Evolutionary conservation across 2,113 vertebrate genomes (phyloP).

Genomic region (Sclerurus mexicanus): DNA sequence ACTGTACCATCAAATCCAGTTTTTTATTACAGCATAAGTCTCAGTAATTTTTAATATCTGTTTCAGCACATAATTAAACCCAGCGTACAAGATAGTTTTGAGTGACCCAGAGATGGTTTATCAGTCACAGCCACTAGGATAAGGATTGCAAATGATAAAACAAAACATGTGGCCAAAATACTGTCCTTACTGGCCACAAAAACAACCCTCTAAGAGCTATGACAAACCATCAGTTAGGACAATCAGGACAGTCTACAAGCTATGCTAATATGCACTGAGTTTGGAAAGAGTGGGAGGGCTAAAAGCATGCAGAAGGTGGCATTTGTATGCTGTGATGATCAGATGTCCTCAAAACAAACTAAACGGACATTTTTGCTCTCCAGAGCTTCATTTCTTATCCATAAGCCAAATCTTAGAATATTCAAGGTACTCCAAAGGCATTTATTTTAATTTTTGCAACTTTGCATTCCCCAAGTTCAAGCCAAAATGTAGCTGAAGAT

Average conservation of each 20-base stretch:
- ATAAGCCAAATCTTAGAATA: not conserved
- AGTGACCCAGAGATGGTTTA: not conserved
- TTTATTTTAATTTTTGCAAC: not conserved
- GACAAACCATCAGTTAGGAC: not conserved
- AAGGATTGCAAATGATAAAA: not conserved
- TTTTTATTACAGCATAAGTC: not conserved
- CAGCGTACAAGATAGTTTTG: not conserved
- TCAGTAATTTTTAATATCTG: not conserved
- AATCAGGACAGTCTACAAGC: not conserved
- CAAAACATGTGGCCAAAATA: fast-evolving
- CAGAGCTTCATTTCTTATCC: not conserved
- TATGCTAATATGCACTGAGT: not conserved
- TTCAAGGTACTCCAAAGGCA: not conserved
- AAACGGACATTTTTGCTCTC: not conserved
- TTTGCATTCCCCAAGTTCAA: not conserved
- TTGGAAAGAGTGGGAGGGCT: not conserved
- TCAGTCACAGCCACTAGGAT: not conserved
- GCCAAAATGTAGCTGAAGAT: not conserved
- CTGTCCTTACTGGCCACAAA: not conserved
- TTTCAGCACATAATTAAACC: not conserved
- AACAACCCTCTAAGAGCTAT: not conserved
- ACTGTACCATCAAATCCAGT: not conserved
- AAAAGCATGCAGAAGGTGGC: not conserved
- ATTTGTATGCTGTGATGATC: not conserved
- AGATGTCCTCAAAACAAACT: not conserved